These are phyloP conservation scores for Platyrinchus mystaceus DNA, from an alignment of 2,797 vertebrate genomes.

Conservation along the genomic window DNA sequence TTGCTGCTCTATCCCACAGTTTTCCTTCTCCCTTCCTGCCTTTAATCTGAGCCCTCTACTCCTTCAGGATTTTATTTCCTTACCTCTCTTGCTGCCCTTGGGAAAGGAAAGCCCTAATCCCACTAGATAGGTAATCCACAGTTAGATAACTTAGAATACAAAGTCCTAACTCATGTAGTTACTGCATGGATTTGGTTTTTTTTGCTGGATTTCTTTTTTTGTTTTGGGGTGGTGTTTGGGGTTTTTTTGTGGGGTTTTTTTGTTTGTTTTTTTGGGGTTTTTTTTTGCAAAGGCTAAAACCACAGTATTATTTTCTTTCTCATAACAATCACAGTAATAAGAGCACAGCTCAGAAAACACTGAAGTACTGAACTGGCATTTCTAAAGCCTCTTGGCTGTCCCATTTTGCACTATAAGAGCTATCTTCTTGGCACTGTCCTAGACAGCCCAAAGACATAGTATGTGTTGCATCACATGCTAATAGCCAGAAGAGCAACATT, in stretches of 20 bases:
- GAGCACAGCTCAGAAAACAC: background rate
- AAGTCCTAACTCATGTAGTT: background rate
- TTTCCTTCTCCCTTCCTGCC: background rate
- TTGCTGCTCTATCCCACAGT: background rate
- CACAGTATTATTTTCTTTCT: background rate
- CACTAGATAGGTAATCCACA: background rate
- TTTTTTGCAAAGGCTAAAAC: background rate
- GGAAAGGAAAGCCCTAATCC: background rate
- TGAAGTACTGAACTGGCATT: conserved; percentile 14
- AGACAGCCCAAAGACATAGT: background rate
- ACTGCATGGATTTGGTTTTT: background rate
- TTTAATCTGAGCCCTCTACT: background rate
- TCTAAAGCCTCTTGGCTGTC: background rate
- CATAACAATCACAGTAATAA: background rate
- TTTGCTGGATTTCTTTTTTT: background rate
- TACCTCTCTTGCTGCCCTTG: background rate
- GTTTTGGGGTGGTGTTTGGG: background rate
- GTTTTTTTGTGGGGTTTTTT: background rate
- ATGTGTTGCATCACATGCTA: conserved; percentile 8
- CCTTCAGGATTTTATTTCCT: background rate
- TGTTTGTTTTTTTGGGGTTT: too few species aligned
- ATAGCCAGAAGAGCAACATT: conserved; percentile 32
- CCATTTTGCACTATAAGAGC: background rate
- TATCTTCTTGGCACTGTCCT: background rate
- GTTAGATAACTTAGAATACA: background rate